Percentiles rank a stretch among this genome's conserved stretches.
These are phyloP conservation scores for Drosophila anomalata DNA, from an alignment of 2,888 invertebrate species.

Conservation along the genomic window DNA sequence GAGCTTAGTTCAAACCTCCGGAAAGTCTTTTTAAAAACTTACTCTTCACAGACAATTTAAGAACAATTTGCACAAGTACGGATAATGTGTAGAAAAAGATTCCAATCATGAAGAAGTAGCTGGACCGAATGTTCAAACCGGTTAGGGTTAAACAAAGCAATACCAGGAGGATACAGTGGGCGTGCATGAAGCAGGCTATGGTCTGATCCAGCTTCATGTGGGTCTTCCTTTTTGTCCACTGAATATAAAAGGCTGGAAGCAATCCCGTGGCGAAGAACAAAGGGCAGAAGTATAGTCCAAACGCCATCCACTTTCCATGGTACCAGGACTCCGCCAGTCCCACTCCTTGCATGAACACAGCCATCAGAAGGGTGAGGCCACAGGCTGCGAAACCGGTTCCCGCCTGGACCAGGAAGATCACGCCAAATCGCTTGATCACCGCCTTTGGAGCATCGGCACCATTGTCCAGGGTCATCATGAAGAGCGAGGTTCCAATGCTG, in stretches of 20 bases:
- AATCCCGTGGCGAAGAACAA: constrained; percentile 77
- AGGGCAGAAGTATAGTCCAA: constrained; percentile 83
- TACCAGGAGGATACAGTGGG: constrained; percentile 77
- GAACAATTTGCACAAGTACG: constrained; percentile 65
- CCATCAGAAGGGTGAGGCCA: constrained; percentile 80
- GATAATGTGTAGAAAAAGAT: constrained; percentile 81
- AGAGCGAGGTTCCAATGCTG: constrained; percentile 69
- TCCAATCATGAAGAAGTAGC: constrained; percentile 79
- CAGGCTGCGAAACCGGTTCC: constrained; percentile 73
- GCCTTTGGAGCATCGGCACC: constrained; percentile 48
- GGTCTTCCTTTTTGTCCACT: constrained; percentile 69
- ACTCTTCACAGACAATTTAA: constrained; percentile 66
- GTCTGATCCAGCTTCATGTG: constrained; percentile 70
- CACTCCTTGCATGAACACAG: constrained; percentile 80
- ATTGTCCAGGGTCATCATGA: constrained; percentile 61
- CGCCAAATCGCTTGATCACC: constrained; percentile 58
- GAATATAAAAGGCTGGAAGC: constrained; percentile 77
- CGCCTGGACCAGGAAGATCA: constrained; percentile 73
- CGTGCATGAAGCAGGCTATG: constrained; percentile 79
- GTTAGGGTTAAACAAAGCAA: constrained; percentile 75
- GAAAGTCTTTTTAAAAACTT: constrained; percentile 24
- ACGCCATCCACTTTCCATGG: constrained; percentile 85
- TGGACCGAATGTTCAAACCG: constrained; percentile 74
- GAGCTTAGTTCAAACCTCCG: background rate
- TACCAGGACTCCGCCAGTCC: constrained; percentile 86